Percentiles rank a stretch among this genome's conserved stretches.
Conservation (phyloP, 2,888 invertebrate species). For the Oeneis ivallda region DNA sequence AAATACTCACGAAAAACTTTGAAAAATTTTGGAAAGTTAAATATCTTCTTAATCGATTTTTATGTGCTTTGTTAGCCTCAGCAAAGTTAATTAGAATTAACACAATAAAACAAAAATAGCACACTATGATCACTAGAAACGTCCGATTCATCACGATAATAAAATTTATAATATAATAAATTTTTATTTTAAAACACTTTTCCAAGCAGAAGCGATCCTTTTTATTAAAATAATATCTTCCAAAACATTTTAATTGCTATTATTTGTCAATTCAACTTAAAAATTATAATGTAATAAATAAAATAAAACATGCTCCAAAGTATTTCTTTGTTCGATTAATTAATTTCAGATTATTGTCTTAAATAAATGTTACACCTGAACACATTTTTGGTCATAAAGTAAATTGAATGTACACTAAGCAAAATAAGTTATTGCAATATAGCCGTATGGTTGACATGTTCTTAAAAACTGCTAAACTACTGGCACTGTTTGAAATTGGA, state of each 20-base stretch:
- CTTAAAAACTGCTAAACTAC: not conserved
- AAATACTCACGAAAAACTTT: constrained; percentile 65
- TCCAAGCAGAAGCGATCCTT: too few species aligned
- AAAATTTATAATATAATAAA: not conserved
- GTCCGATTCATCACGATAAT: constrained; percentile 33
- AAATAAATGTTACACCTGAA: not conserved
- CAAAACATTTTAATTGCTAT: too few species aligned
- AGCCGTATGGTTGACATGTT: not conserved
- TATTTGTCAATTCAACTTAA: not conserved
- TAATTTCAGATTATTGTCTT: not conserved
- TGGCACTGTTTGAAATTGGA: not conserved
- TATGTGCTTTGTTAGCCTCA: constrained; percentile 49
- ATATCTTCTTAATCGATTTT: constrained; percentile 53
- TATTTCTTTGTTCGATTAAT: not conserved
- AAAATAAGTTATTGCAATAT: not conserved
- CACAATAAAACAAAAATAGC: constrained; percentile 53
- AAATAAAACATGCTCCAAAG: not conserved
- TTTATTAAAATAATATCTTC: too few species aligned
- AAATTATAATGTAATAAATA: not conserved
- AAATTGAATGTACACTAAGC: not conserved
- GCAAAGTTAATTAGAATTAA: constrained; percentile 53
- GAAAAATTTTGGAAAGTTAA: constrained; percentile 60
- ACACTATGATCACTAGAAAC: constrained; percentile 46
- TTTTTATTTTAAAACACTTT: too few species aligned
- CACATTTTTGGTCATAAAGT: too few species aligned